phyloP scores from a whole-genome alignment of 53 echinoderm and acorn worm genomes.

The Antedon mediterranea region DNA sequence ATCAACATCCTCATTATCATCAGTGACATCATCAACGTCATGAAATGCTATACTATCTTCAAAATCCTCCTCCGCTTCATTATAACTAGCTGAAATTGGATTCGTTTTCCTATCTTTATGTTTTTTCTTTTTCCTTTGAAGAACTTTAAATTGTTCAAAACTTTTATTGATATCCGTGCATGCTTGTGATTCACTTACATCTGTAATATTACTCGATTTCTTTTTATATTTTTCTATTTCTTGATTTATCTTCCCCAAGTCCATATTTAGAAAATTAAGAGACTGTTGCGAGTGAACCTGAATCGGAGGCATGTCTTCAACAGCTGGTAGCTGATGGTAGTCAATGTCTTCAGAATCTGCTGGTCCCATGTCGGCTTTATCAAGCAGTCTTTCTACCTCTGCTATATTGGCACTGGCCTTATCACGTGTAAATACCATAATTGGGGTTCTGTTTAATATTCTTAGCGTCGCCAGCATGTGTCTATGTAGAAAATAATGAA shows the following conservation, averaged over 20 bases:
- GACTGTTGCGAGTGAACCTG: not conserved
- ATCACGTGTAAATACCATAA: constrained; percentile 63
- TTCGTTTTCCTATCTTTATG: constrained; percentile 13
- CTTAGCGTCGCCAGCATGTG: constrained; percentile 52
- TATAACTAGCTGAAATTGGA: not conserved
- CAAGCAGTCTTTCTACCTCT: constrained; percentile 55
- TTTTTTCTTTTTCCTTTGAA: constrained; percentile 19
- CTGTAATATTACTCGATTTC: not conserved
- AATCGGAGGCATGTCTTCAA: not conserved
- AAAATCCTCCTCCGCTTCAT: not conserved
- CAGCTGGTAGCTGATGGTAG: not conserved
- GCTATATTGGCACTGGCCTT: constrained; percentile 57
- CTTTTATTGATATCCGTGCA: constrained; percentile 4
- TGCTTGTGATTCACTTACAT: not conserved
- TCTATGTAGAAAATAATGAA: constrained; percentile 29
- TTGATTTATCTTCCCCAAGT: constrained; percentile 17
- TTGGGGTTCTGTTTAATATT: constrained; percentile 55
- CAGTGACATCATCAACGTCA: not conserved
- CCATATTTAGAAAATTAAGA: constrained; percentile 24
- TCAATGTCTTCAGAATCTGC: constrained; percentile 11
- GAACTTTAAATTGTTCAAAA: constrained; percentile 20
- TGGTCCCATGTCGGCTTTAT: constrained; percentile 50
- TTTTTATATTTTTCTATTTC: constrained; percentile 13
- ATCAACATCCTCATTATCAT: not conserved
- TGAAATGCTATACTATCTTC: not conserved